Evolutionary conservation across 2,113 vertebrate genomes (phyloP).

Genomic region (Phainopepla nitens): DNA sequence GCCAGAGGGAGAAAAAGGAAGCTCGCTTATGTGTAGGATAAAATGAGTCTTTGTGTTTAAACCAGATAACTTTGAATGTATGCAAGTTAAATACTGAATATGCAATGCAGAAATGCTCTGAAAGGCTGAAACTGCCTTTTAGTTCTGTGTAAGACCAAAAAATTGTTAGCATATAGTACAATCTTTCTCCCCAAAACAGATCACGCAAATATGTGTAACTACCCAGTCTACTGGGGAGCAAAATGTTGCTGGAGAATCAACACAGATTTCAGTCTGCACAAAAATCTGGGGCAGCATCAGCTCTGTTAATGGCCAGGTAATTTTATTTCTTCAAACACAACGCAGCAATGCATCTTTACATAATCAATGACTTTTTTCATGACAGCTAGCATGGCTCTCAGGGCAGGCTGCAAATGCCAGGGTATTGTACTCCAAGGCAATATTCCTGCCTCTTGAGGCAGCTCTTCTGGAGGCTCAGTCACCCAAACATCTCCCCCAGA

Average conservation of each 20-base stretch:
- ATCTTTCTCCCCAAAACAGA: not conserved
- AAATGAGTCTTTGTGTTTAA: not conserved
- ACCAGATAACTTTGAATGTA: not conserved
- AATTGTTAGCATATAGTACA: fast-evolving
- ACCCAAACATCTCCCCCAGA: not conserved
- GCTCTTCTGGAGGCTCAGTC: not conserved
- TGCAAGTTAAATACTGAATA: not conserved
- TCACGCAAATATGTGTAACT: not conserved
- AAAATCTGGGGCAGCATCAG: not conserved
- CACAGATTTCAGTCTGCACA: not conserved
- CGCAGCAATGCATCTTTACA: not conserved
- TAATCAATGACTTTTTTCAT: not conserved
- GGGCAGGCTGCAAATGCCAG: not conserved
- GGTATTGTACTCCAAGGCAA: not conserved
- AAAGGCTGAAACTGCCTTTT: not conserved
- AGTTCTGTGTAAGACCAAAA: not conserved
- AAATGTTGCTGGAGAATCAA: not conserved
- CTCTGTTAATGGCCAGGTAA: not conserved
- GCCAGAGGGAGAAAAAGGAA: not conserved
- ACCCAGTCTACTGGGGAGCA: not conserved
- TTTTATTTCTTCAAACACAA: not conserved
- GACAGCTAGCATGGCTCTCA: not conserved
- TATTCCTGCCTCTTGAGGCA: not conserved
- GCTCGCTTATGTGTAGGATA: not conserved
- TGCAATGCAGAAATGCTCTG: not conserved